Conservation (phyloP, 2,113 vertebrate species). For the Oncorhynchus tshawytscha region DNA sequence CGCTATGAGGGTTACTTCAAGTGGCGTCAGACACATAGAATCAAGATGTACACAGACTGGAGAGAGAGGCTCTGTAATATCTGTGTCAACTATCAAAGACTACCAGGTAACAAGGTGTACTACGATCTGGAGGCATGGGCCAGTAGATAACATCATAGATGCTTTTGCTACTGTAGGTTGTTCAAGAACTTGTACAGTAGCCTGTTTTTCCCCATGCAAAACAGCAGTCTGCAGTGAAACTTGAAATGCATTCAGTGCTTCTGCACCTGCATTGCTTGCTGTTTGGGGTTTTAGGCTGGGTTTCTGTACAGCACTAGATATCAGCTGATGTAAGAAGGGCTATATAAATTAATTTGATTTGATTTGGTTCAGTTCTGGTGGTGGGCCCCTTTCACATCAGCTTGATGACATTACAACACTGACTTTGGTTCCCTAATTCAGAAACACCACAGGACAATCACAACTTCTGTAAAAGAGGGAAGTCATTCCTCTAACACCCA, state of each 20-base stretch:
- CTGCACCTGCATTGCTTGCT: no score
- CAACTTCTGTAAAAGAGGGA: no score
- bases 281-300: no score
- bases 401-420: no score
- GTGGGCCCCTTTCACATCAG: not conserved
- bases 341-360: no score
- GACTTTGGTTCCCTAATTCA: no score
- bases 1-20: constrained; percentile 64
- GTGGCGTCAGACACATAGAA: constrained; percentile 62
- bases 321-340: no score
- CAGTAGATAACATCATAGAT: constrained; percentile 19
- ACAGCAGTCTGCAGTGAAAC: not conserved
- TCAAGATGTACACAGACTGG: constrained; percentile 55
- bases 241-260: not conserved
- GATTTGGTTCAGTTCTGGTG: not conserved
- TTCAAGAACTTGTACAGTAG: not conserved
- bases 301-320: no score
- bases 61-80: constrained; percentile 65
- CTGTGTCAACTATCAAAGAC: constrained; percentile 65
- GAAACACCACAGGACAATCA: no score
- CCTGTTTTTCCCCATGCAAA: not conserved
- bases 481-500: no score
- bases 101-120: constrained; percentile 69
- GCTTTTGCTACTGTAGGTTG: not conserved
- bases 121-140: constrained; percentile 79